Evolutionary conservation across 2,797 vertebrate genomes (phyloP).

Genomic region (Labroides dimidiatus): DNA sequence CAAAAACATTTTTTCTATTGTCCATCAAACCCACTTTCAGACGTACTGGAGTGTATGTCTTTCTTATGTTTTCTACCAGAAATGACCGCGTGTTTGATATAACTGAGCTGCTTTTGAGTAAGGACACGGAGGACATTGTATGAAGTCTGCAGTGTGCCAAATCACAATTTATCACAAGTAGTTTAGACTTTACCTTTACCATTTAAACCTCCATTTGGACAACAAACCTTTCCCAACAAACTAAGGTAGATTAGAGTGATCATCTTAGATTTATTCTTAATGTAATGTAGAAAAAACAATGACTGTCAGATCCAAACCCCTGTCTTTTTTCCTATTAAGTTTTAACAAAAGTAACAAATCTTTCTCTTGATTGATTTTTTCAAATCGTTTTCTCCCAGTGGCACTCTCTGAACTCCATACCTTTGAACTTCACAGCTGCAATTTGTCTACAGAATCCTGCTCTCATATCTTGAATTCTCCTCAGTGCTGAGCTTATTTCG

Average conservation of each 20-base stretch:
- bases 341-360: neutral
- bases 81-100: slow-evolving; percentile 4
- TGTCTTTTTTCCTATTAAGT: neutral
- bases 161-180: neutral
- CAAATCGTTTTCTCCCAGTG: neutral
- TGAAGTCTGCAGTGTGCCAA: slow-evolving; percentile 20
- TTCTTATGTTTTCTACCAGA: slow-evolving; percentile 44
- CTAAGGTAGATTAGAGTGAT: neutral
- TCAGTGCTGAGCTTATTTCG: slow-evolving; percentile 27
- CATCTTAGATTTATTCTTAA: neutral
- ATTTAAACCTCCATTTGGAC: neutral
- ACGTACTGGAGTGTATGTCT: slow-evolving; percentile 4
- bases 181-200: neutral
- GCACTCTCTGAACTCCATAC: neutral
- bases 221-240: neutral
- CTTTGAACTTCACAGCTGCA: neutral
- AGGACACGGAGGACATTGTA: neutral
- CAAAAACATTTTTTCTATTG: neutral
- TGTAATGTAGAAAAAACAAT: neutral
- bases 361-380: too few species aligned
- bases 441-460: neutral
- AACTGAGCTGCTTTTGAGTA: slow-evolving; percentile 6
- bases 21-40: neutral
- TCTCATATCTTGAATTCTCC: neutral
- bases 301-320: neutral